Evolutionary conservation across 64 coral and sea anemone genomes (phyloP).

Genomic region (Stichodactyla helianthus): DNA sequence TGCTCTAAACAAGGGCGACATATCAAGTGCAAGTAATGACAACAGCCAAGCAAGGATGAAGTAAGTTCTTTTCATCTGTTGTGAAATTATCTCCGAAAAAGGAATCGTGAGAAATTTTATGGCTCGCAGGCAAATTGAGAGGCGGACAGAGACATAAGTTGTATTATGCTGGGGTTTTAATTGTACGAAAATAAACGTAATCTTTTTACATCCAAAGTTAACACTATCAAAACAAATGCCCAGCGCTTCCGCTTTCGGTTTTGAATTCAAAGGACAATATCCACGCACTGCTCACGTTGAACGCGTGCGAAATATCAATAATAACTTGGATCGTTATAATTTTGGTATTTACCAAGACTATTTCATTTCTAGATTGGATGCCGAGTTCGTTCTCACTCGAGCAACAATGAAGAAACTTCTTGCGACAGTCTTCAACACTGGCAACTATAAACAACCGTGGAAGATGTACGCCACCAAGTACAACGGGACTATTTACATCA

Average conservation of each 20-base stretch:
- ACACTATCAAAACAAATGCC: too few relatives aligned
- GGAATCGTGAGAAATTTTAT: too few relatives aligned
- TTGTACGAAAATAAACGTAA: too few relatives aligned
- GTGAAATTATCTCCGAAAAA: too few relatives aligned
- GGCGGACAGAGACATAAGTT: too few relatives aligned
- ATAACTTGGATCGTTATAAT: too few relatives aligned
- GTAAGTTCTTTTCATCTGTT: not conserved
- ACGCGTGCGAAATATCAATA: too few relatives aligned
- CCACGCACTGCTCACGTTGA: too few relatives aligned
- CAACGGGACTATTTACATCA: constrained; percentile 33
- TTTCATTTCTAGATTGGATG: constrained; percentile 2
- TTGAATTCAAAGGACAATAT: not conserved
- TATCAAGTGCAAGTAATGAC: not conserved
- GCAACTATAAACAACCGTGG: constrained; percentile 17
- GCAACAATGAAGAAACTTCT: constrained; percentile 16
- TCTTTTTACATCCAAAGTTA: too few relatives aligned
- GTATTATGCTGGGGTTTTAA: too few relatives aligned
- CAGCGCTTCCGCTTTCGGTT: not conserved
- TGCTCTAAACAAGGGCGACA: not conserved
- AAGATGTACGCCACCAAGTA: constrained; percentile 32
- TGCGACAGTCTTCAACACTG: constrained; percentile 30
- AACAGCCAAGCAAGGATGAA: not conserved
- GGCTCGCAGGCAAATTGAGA: too few relatives aligned
- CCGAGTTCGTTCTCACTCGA: not conserved
- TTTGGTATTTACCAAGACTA: not conserved